These are phyloP conservation scores for Origma solitaria DNA, from an alignment of 2,113 vertebrate species.

Conservation along the genomic window DNA sequence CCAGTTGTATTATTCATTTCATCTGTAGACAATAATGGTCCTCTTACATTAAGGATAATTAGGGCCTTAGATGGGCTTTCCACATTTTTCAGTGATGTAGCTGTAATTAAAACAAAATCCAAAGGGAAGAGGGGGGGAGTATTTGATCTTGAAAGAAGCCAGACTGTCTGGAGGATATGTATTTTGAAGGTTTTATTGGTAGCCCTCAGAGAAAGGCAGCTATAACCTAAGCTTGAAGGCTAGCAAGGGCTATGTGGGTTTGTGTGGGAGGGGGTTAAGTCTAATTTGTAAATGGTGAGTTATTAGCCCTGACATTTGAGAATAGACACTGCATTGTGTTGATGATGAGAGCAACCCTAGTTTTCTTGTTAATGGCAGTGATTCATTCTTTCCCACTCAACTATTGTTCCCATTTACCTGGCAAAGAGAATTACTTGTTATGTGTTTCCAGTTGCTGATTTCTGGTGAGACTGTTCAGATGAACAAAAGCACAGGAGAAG, in stretches of 20 bases:
- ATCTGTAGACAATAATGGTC: conserved; percentile 36
- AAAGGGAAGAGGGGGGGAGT: conserved; percentile 31
- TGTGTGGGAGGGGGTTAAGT: conserved; percentile 57
- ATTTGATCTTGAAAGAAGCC: conserved; percentile 41
- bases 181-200: conserved; percentile 52
- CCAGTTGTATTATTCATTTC: conserved; percentile 44
- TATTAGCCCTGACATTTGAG: conserved; percentile 60
- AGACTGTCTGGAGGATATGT: conserved; percentile 36
- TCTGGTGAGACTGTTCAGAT: not conserved
- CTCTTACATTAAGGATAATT: conserved; percentile 43
- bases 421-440: conserved; percentile 39
- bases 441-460: not conserved
- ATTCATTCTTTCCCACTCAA: conserved; percentile 55
- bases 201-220: conserved; percentile 33
- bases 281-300: conserved; percentile 51
- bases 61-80: conserved; percentile 11
- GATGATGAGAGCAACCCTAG: conserved; percentile 33
- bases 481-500: not conserved
- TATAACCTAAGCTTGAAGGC: conserved; percentile 35
- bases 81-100: conserved; percentile 36
- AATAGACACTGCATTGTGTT: conserved; percentile 55
- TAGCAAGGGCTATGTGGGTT: conserved; percentile 31
- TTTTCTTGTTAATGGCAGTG: conserved; percentile 41
- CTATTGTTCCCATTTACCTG: conserved; percentile 58
- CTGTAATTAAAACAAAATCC: conserved; percentile 47